Evolutionary conservation across 2,113 vertebrate genomes (phyloP).

Genomic region (Phyllopteryx taeniolatus): DNA sequence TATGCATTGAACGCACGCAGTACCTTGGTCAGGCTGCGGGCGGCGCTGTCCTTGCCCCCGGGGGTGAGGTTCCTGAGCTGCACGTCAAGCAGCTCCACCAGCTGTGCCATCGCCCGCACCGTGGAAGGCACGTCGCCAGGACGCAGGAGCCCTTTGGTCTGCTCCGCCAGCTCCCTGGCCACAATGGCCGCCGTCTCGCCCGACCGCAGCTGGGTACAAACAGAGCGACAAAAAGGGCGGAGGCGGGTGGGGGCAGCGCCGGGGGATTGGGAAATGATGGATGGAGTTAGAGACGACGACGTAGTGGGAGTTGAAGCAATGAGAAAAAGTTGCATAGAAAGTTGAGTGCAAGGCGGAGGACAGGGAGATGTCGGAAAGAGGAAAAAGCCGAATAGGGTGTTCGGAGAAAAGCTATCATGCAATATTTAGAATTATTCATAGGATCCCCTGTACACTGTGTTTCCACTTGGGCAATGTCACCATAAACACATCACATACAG

Average conservation of each 20-base stretch:
- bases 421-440: background rate
- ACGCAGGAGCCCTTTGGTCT: conserved; percentile 86
- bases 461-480: background rate
- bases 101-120: conserved; percentile 92
- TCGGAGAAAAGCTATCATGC: background rate
- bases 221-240: background rate
- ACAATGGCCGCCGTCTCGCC: conserved; percentile 97
- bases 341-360: conserved; percentile 13
- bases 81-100: conserved; percentile 91
- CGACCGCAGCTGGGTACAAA: conserved; percentile 82
- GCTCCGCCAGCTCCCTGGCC: conserved; percentile 90
- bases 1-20: background rate
- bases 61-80: conserved; percentile 95
- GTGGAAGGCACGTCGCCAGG: conserved; percentile 94
- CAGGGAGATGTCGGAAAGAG: background rate
- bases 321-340: conserved; percentile 24
- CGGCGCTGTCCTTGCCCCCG: conserved; percentile 94
- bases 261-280: background rate
- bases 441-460: background rate
- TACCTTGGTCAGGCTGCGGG: conserved; percentile 95
- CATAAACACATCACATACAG: background rate
- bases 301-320: conserved; percentile 4
- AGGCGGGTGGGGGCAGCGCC: background rate
- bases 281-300: conserved; percentile 12
- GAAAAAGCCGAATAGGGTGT: conserved; percentile 3